Conservation (phyloP, 2,797 vertebrate species). For the Rhodeus uyekii region DNA sequence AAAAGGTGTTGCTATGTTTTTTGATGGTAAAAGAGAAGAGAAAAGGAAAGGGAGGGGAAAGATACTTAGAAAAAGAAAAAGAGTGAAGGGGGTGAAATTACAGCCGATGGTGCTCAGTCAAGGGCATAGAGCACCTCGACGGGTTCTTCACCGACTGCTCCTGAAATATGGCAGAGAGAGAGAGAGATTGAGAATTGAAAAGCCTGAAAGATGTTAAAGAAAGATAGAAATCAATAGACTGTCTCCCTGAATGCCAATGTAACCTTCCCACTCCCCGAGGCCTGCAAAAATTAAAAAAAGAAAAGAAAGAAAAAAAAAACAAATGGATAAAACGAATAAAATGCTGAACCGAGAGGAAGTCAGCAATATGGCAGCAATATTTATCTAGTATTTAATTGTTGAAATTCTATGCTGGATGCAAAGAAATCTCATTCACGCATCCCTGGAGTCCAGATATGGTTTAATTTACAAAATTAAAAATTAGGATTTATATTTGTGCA, state of each 20-base stretch:
- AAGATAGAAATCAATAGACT: slow-evolving; percentile 35
- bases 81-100: slow-evolving; percentile 29
- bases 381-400: background rate
- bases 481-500: background rate
- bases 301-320: background rate
- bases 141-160: slow-evolving; percentile 13
- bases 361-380: background rate
- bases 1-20: slow-evolving; percentile 25
- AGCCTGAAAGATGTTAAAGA: slow-evolving; percentile 23
- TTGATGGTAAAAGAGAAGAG: slow-evolving; percentile 23
- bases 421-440: background rate
- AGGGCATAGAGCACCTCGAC: slow-evolving; percentile 39
- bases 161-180: slow-evolving; percentile 9
- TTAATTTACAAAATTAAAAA: background rate
- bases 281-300: background rate
- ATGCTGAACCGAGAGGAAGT: background rate
- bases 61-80: slow-evolving; percentile 15
- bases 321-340: slow-evolving; percentile 7
- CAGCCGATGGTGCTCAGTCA: slow-evolving; percentile 18
- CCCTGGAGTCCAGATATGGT: background rate
- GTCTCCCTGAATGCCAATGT: slow-evolving; percentile 25
- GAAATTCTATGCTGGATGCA: background rate
- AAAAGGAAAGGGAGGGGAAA: background rate
- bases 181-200: slow-evolving; percentile 33
- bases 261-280: slow-evolving; percentile 1